Base-by-base conservation (phyloP, 2,113 vertebrate genomes). In the Scophthalmus maximus region DNA sequence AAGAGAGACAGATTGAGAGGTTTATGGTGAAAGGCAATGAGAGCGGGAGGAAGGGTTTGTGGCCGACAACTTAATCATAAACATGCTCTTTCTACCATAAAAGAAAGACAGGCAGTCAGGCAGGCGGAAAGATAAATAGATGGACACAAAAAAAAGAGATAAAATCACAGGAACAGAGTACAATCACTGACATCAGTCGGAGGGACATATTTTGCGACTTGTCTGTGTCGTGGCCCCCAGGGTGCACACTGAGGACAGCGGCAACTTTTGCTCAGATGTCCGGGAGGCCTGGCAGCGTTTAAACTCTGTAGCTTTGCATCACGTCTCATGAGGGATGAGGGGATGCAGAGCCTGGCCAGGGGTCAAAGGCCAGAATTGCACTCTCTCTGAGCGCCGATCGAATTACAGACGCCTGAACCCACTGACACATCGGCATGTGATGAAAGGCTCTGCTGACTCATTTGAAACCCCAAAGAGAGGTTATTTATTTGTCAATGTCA, bases 401-500 rank as follows among this genome's bases (percentile, higher is more conserved):
- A 68, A 57, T 90, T 90, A 82, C 89, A 87, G 53, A 59, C 75
- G 82, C 84, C 81, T 84, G 83, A 87, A 87, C 81, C 73, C 63
- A 23, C 56, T 76, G 85, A 90, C 86, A 83, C 87, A 60, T 86
- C 25, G 22, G 62, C 66, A 65, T 1, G 68, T 79, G 78, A 86
- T 89, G 79, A 90, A 89, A 89, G 86, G 81, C 82, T 65, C 23
- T 60, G 81, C 84, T 88, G 90, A 86, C 87, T 89, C 84, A 87
- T 49, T 82, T 62, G 32, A 91, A 89, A 83, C 53, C 79, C 70
- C 72, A 57, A 75, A 69, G 76, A 75, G 84, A 84, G 71, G 53
- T 79, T 84, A 83, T 92, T 89, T 90, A 87, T 92, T 90, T 87
- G 85, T 87, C 86, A 83, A 49, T 72, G 87, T 88, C 87, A 77